Evolutionary conservation across 2,113 vertebrate genomes (phyloP).

Genomic region (Donacobius atricapilla): DNA sequence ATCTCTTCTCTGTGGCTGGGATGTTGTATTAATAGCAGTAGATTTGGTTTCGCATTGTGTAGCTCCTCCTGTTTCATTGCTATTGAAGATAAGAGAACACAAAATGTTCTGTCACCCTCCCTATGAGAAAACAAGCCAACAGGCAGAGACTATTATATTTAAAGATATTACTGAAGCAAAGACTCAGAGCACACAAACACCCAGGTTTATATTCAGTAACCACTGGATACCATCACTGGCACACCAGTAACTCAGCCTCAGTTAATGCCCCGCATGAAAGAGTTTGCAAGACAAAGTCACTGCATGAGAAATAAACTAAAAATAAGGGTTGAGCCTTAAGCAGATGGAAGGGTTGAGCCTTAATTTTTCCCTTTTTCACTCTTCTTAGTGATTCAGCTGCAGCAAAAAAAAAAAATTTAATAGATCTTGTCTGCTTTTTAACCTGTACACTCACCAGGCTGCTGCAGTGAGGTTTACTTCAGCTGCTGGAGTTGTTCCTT

Average conservation of each 20-base stretch:
- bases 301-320: conserved; percentile 61
- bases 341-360: neutral
- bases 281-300: conserved; percentile 62
- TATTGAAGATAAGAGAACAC: conserved; percentile 73
- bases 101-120: conserved; percentile 69
- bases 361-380: neutral
- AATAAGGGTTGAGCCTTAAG: conserved; percentile 34
- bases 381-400: neutral
- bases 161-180: conserved; percentile 47
- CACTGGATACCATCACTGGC: conserved; percentile 64
- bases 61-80: conserved; percentile 69
- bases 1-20: conserved; percentile 62
- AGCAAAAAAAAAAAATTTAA: neutral
- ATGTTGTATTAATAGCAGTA: conserved; percentile 79
- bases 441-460: neutral
- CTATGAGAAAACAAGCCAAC: conserved; percentile 50
- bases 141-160: conserved; percentile 46
- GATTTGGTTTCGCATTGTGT: conserved; percentile 76
- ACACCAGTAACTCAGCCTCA: conserved; percentile 52
- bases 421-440: neutral
- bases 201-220: conserved; percentile 65
- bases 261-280: conserved; percentile 45
- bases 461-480: neutral
- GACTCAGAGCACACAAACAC: conserved; percentile 56
- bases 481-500: neutral